Evolutionary conservation across 2,113 vertebrate genomes (phyloP).

Genomic region (Leptobrachium leishanense): DNA sequence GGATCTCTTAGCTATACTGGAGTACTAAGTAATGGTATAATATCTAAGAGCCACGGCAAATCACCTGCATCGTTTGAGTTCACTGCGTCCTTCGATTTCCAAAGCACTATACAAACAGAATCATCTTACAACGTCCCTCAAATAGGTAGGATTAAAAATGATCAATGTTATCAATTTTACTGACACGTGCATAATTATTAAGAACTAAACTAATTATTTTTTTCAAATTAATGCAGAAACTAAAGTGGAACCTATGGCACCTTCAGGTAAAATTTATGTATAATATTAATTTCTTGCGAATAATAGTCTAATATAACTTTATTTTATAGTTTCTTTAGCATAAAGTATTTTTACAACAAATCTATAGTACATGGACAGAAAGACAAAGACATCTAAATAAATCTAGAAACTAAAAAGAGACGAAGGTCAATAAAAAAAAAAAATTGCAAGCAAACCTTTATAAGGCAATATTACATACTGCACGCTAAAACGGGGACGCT

Average conservation of each 20-base stretch:
- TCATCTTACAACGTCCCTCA: background rate
- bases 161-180: no score
- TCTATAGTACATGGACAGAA: no score
- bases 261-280: background rate
- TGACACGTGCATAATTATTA: background rate
- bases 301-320: no score
- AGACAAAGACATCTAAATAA: no score
- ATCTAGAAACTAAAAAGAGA: no score
- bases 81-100: background rate
- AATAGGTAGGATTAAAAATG: background rate
- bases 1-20: background rate
- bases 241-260: background rate
- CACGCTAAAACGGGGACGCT: no score
- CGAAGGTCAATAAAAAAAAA: no score
- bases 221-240: background rate
- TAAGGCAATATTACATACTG: no score
- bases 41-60: background rate
- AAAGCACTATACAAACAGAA: background rate
- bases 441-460: no score
- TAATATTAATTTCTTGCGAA: no score
- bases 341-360: no score
- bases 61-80: constrained; percentile 6
- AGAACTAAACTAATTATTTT: background rate
- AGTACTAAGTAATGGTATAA: constrained; percentile 8
- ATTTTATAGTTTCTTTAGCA: no score